These are phyloP conservation scores for Cebus imitator DNA, from an alignment of 2,113 vertebrate genomes.

Conservation along the genomic window DNA sequence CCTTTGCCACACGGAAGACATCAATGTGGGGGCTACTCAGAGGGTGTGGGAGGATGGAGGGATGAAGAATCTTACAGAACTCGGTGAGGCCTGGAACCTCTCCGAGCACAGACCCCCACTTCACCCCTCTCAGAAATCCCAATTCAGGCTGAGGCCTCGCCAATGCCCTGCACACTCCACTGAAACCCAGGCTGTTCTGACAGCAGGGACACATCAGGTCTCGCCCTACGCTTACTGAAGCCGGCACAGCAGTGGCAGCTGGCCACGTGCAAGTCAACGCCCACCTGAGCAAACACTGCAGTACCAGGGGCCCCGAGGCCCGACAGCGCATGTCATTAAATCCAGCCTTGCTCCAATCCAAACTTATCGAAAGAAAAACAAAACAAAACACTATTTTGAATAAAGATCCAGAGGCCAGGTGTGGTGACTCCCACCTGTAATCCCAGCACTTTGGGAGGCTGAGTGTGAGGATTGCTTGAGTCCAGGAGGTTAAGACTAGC, in stretches of 20 bases:
- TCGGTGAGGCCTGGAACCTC: fast-evolving
- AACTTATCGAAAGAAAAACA: neutral
- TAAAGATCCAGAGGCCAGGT: neutral
- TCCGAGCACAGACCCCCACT: too few species aligned
- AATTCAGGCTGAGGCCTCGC: too few species aligned
- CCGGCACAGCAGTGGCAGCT: neutral
- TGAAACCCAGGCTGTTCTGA: neutral
- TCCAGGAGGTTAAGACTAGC: too few species aligned
- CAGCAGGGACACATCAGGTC: neutral
- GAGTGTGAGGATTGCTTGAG: too few species aligned
- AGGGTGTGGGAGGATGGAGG: neutral
- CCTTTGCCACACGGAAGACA: neutral
- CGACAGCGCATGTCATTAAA: neutral
- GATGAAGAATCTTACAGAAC: neutral
- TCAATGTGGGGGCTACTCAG: too few species aligned
- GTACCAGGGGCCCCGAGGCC: neutral
- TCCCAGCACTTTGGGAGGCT: too few species aligned
- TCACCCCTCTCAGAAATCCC: neutral
- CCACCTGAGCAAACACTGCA: neutral
- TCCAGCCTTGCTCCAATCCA: neutral
- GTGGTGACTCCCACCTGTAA: too few species aligned
- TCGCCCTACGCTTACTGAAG: neutral
- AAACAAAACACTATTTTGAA: neutral
- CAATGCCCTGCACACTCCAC: neutral
- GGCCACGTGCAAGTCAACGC: too few species aligned